phyloP scores from a whole-genome alignment of 2,113 vertebrate species.

The Oophaga pumilio region DNA sequence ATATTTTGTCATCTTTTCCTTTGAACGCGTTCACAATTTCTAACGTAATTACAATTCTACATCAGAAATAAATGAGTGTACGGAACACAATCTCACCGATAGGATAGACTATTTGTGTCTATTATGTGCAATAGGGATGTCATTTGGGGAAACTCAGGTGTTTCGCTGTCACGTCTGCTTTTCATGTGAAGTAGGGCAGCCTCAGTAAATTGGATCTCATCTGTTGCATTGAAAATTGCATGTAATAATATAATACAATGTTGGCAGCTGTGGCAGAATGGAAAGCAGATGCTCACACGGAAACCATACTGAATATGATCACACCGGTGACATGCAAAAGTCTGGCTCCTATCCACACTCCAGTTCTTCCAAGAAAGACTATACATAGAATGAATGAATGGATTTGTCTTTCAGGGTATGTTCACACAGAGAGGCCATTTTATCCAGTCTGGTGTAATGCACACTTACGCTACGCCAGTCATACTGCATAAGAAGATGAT shows the following conservation, averaged over 20 bases:
- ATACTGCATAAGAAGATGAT: too few relatives aligned
- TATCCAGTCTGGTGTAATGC: too few relatives aligned
- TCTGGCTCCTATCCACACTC: neutral
- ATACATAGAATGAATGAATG: neutral
- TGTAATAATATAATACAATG: neutral
- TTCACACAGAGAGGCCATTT: too few relatives aligned
- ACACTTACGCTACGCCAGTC: too few relatives aligned
- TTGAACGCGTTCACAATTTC: too few relatives aligned
- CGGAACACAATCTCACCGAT: neutral
- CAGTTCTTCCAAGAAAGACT: neutral
- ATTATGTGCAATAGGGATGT: neutral
- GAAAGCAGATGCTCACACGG: neutral
- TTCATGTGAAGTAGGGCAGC: conserved; percentile 38
- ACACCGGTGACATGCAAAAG: neutral
- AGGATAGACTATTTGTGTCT: neutral
- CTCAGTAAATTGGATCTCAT: conserved; percentile 20
- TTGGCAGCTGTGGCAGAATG: conserved; percentile 7
- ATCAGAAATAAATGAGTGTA: too few relatives aligned
- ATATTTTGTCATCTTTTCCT: too few relatives aligned
- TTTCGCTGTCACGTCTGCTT: neutral
- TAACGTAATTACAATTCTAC: too few relatives aligned
- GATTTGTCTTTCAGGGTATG: too few relatives aligned
- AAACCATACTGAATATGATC: neutral
- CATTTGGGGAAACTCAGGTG: neutral
- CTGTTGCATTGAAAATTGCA: conserved; percentile 28